phyloP scores from a whole-genome alignment of 2,888 invertebrate genomes.

The Anagyrus pseudococci region DNA sequence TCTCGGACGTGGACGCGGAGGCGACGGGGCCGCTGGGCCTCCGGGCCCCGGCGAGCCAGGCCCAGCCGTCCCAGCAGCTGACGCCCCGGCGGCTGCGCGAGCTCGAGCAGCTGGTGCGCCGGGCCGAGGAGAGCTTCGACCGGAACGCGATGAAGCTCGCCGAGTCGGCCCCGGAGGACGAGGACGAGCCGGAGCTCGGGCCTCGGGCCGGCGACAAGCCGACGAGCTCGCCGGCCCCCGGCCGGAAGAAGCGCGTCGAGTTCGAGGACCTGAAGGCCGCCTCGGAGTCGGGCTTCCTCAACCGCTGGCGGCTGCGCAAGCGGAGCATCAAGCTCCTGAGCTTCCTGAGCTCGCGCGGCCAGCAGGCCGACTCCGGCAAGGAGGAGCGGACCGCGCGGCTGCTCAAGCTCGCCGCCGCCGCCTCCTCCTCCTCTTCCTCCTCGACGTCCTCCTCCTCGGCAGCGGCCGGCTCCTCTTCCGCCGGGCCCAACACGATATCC shows the following conservation, averaged over 20 bases:
- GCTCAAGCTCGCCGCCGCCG: too few relatives aligned
- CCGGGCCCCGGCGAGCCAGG: neutral
- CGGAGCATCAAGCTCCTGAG: constrained; percentile 55
- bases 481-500: constrained; percentile 48
- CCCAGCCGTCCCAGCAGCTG: constrained; percentile 34
- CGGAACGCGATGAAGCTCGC: constrained; percentile 41
- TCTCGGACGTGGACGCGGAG: constrained; percentile 46
- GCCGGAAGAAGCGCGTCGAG: constrained; percentile 39
- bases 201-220: neutral
- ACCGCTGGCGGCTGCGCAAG: constrained; percentile 50
- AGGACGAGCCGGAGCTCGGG: neutral
- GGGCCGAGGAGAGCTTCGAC: constrained; percentile 47
- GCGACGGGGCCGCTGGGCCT: neutral
- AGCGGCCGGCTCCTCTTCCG: neutral
- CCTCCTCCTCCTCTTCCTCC: too few relatives aligned
- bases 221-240: neutral
- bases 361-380: constrained; percentile 41
- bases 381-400: constrained; percentile 55
- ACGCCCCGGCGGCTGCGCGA: constrained; percentile 41
- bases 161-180: neutral
- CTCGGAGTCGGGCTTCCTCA: constrained; percentile 49
- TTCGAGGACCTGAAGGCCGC: constrained; percentile 36
- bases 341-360: constrained; percentile 47
- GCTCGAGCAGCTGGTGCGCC: constrained; percentile 43
- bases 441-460: constrained; percentile 52